These are phyloP conservation scores for Aproaerema taeniolella DNA, from an alignment of 2,888 invertebrate species.

Conservation along the genomic window DNA sequence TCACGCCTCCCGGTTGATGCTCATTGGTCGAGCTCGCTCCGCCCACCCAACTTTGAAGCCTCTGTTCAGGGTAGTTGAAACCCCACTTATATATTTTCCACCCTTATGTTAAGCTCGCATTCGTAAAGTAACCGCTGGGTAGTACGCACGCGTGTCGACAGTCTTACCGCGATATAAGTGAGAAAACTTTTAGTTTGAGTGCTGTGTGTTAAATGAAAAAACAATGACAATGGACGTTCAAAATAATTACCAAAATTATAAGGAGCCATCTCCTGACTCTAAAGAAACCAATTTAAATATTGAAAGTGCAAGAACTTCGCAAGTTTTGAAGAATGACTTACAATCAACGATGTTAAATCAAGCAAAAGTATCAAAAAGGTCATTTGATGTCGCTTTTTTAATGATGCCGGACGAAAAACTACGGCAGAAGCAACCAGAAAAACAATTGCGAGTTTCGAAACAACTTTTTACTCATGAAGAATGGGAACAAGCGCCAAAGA, in stretches of 20 bases:
- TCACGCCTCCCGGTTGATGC: conserved; percentile 54
- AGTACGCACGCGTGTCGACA: conserved; percentile 62
- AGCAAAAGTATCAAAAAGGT: conserved; percentile 80
- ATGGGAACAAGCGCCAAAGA: conserved; percentile 62
- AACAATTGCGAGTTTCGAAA: conserved; percentile 72
- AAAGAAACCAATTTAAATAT: conserved; percentile 63
- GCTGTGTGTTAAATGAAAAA: conserved; percentile 56
- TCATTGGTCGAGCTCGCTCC: conserved; percentile 59
- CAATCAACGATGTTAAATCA: conserved; percentile 50
- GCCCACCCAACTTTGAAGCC: conserved; percentile 59
- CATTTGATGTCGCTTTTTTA: conserved; percentile 93
- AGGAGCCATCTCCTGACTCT: conserved; percentile 65
- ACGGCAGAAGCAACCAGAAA: conserved; percentile 79
- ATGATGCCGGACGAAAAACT: conserved; percentile 92
- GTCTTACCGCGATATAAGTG: conserved; percentile 62
- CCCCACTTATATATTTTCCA: conserved; percentile 75
- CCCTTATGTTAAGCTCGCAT: conserved; percentile 70
- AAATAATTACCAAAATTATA: conserved; percentile 69
- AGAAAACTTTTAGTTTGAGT: conserved; percentile 62
- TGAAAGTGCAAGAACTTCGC: conserved; percentile 71
- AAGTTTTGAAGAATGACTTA: conserved; percentile 53
- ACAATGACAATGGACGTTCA: conserved; percentile 85
- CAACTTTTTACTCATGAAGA: conserved; percentile 68
- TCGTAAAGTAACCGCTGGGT: conserved; percentile 57
- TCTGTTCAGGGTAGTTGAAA: conserved; percentile 66